Conservation (phyloP, 2,888 invertebrate species). For the Octonoba sinensis region DNA sequence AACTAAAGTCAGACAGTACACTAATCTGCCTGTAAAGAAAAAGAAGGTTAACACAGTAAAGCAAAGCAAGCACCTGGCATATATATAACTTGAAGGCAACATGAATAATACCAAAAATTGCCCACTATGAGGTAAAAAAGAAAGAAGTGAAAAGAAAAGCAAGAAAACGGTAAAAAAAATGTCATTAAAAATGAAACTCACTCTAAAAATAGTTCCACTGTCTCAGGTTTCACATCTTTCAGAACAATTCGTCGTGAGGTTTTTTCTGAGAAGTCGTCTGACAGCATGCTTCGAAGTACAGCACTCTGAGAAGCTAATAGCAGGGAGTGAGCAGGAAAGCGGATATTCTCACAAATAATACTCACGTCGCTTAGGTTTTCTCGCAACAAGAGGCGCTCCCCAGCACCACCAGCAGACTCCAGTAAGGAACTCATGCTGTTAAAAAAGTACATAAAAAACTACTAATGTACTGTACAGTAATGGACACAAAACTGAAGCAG, state of each 20-base stretch:
- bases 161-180: too few species aligned
- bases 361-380: constrained; percentile 48
- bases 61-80: background rate
- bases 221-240: constrained; percentile 38
- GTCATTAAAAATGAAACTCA: background rate
- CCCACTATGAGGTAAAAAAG: background rate
- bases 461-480: background rate
- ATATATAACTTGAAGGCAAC: background rate
- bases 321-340: constrained; percentile 44
- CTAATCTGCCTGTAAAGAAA: background rate
- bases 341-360: constrained; percentile 27
- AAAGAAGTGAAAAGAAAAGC: background rate
- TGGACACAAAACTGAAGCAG: background rate
- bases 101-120: background rate
- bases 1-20: too few species aligned
- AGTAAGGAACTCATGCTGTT: constrained; percentile 31
- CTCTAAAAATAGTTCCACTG: constrained; percentile 31
- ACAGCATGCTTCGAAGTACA: constrained; percentile 41
- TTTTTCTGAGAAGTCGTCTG: constrained; percentile 41
- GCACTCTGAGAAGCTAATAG: constrained; percentile 43
- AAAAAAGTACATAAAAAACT: background rate
- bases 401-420: constrained; percentile 32
- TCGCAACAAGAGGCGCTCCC: constrained; percentile 32
- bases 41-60: background rate
- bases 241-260: constrained; percentile 14